Evolutionary conservation across 2,888 invertebrate genomes (phyloP).

Genomic region (Diarsia mendica): DNA sequence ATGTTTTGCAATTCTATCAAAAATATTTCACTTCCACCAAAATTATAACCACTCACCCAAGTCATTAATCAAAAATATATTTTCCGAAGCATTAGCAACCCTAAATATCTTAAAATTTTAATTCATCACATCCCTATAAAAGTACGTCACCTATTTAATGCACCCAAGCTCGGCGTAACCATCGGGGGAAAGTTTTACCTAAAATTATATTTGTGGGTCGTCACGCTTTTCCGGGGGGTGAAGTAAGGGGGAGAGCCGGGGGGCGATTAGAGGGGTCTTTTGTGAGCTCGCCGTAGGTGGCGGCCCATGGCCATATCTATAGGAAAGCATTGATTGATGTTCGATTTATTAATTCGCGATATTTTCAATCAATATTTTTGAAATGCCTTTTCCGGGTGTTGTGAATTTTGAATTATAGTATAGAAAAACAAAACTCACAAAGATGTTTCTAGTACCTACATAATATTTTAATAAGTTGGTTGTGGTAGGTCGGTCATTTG

Average conservation of each 20-base stretch:
- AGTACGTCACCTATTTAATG: slow-evolving; percentile 78
- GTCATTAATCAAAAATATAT: slow-evolving; percentile 54
- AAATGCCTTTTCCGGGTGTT: background rate
- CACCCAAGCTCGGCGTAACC: slow-evolving; percentile 83
- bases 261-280: slow-evolving; percentile 88
- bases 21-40: slow-evolving; percentile 14
- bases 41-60: slow-evolving; percentile 21
- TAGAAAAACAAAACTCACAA: background rate
- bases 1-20: background rate
- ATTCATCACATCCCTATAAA: slow-evolving; percentile 67
- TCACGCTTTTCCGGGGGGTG: slow-evolving; percentile 87
- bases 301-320: slow-evolving; percentile 78
- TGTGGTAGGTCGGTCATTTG: background rate
- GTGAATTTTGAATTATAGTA: background rate
- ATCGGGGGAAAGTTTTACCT: slow-evolving; percentile 88
- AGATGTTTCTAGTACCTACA: background rate
- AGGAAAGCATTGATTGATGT: slow-evolving; percentile 70
- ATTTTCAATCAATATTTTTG: background rate
- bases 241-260: slow-evolving; percentile 69
- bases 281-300: slow-evolving; percentile 84
- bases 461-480: background rate
- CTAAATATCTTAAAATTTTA: slow-evolving; percentile 62
- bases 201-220: slow-evolving; percentile 91
- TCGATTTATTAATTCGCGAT: slow-evolving; percentile 60
- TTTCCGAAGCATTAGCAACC: slow-evolving; percentile 57